Conservation (phyloP, 1,140 invertebrate genomes). For the Chironomus tepperi region DNA sequence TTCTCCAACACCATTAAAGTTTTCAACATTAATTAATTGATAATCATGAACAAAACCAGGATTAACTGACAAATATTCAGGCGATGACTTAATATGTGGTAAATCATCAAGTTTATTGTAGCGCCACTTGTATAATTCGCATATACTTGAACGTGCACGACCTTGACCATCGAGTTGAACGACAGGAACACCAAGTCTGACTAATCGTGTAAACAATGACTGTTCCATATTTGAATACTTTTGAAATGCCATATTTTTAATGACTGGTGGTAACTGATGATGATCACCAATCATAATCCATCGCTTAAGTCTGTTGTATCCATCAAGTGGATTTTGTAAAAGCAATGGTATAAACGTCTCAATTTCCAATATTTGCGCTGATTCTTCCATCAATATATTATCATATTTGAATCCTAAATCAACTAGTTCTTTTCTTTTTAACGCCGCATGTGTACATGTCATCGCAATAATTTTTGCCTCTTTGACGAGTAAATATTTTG, state of each 20-base stretch:
- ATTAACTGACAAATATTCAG: slow-evolving; percentile 85
- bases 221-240: slow-evolving; percentile 99
- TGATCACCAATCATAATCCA: slow-evolving; percentile 99
- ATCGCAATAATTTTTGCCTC: slow-evolving; percentile 99
- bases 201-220: slow-evolving; percentile 92
- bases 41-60: slow-evolving; percentile 88
- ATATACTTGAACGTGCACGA: slow-evolving; percentile 70
- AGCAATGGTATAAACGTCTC: slow-evolving; percentile 98
- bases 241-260: slow-evolving; percentile 99
- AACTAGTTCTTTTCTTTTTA: slow-evolving; percentile 93
- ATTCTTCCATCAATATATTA: slow-evolving; percentile 99
- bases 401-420: slow-evolving; percentile 96
- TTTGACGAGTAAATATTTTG: slow-evolving; percentile 93
- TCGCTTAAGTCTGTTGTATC: slow-evolving; percentile 88
- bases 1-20: slow-evolving; percentile 95
- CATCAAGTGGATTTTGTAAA: slow-evolving; percentile 95
- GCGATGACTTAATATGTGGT: slow-evolving; percentile 67
- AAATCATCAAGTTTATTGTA: slow-evolving; percentile 94
- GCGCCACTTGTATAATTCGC: slow-evolving; percentile 93
- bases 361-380: slow-evolving; percentile 98
- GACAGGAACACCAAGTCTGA: slow-evolving; percentile 91
- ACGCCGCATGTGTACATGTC: slow-evolving; percentile 99
- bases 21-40: slow-evolving; percentile 93
- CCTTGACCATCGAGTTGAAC: slow-evolving; percentile 97
- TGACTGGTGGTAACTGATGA: slow-evolving; percentile 97